phyloP scores from a whole-genome alignment of 2,888 invertebrate species.

The Oasisia sp. region DNA sequence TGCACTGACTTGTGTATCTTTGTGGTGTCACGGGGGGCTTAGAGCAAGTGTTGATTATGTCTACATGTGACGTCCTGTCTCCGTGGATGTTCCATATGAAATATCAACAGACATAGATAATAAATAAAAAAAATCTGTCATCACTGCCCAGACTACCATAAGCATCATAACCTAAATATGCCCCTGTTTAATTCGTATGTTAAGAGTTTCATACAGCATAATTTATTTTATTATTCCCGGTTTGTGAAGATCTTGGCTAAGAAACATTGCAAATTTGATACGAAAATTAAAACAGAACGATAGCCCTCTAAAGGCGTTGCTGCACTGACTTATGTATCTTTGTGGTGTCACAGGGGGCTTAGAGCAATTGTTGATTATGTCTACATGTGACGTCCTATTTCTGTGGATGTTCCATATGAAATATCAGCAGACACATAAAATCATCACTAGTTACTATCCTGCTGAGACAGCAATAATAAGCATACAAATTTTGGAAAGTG shows the following conservation, averaged over 20 bases:
- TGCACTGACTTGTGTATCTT: neutral
- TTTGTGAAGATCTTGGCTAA: neutral
- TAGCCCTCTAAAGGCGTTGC: conserved; percentile 13
- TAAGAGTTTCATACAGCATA: no score
- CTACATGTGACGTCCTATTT: neutral
- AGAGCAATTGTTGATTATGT: neutral
- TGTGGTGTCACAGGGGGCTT: neutral
- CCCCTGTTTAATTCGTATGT: no score
- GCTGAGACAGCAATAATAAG: no score
- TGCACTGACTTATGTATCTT: neutral
- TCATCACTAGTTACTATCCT: neutral
- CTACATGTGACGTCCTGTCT: neutral
- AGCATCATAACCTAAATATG: no score
- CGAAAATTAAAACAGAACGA: neutral
- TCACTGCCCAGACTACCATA: no score
- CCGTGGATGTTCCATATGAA: conserved; percentile 8
- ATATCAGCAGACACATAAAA: neutral
- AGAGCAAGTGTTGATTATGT: conserved; percentile 2
- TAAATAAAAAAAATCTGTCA: neutral
- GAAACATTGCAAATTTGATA: neutral
- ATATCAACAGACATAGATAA: neutral
- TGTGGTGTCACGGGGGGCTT: conserved; percentile 13
- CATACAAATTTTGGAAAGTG: no score
- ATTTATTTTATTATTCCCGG: no score
- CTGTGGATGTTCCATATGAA: neutral